phyloP scores from a whole-genome alignment of 2,113 vertebrate species.

The Elanus axillaris region DNA sequence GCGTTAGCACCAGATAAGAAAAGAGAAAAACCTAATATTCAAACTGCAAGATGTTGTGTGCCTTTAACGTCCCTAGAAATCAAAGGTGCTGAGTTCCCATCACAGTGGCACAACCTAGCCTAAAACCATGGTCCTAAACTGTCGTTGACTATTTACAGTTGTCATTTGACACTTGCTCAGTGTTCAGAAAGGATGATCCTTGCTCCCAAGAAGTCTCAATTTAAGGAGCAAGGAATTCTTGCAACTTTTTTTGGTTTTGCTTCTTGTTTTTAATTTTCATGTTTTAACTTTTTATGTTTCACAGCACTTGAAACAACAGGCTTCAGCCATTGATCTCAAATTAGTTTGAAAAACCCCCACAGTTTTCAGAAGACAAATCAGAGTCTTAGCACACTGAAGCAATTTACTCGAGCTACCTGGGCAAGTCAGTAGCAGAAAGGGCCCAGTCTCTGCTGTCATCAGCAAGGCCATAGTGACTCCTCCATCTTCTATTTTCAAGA shows the following conservation, averaged over 20 bases:
- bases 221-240: background rate
- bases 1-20: background rate
- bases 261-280: background rate
- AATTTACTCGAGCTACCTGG: background rate
- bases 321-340: background rate
- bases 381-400: background rate
- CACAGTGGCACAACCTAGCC: background rate
- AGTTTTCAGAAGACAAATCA: background rate
- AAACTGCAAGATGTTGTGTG: background rate
- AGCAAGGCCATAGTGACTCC: background rate
- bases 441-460: background rate
- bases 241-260: background rate
- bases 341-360: rapidly evolving
- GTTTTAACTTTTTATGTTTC: background rate
- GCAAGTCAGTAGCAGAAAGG: background rate
- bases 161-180: background rate
- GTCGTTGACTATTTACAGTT: background rate
- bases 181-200: background rate
- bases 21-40: background rate
- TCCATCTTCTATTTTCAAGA: background rate
- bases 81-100: background rate
- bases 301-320: background rate
- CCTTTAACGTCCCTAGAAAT: background rate
- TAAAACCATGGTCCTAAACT: background rate
- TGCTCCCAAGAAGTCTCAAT: background rate